Base-by-base conservation (phyloP, 2,113 vertebrate genomes). In the Uropsilus gracilis region DNA sequence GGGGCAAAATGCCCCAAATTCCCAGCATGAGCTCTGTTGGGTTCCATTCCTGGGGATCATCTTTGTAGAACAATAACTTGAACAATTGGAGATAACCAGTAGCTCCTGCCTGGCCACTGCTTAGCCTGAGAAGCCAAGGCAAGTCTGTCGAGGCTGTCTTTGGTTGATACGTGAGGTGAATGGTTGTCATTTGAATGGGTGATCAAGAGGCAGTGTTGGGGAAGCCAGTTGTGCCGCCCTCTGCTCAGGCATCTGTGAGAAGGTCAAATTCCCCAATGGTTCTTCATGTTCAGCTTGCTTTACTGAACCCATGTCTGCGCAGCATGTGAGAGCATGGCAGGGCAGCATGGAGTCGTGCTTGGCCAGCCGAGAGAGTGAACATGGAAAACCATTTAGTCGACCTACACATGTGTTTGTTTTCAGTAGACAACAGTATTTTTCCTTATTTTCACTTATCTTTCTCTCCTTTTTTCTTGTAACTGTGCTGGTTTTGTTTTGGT, bases 381-480 rank as follows among this genome's bases (percentile, higher is more conserved):
- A 98, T 98, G 98, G 98, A 99, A 98, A 98, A 98, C 98, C 98
- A 98, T 98, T 94, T 97, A 95, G 98, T 98, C 98, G 98, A 98
- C 97, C 98, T 98, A 98, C 97, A 97, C 97, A 97, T 97, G 98
- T 98, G 97, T 98, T 98, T 98, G 95, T 98, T 98, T 98, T 98
- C 96, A 96, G 98, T 98, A 97, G 98, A 98, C 96, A 97, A 97
- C 97, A 97, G 97, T 98, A 98, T 98, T 98, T 98, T 99, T 98
- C 98, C 99, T 99, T 99, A 99, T 99, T 99, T 98, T 99, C 98
- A 99, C 98, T 98, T 98, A 98, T 99, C 98, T 98, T 98, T 98
- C 98, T 98, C 98, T 98, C 97, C 97, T 90, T 95, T 98, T 97
- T 98, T 97, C 98, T 97, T 98, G 89, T 98, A 95, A 98, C 94